Evolutionary conservation across 2,888 invertebrate species (phyloP), one percentile per base, ranked within the genome.

Genomic region (Arenicola marina): DNA sequence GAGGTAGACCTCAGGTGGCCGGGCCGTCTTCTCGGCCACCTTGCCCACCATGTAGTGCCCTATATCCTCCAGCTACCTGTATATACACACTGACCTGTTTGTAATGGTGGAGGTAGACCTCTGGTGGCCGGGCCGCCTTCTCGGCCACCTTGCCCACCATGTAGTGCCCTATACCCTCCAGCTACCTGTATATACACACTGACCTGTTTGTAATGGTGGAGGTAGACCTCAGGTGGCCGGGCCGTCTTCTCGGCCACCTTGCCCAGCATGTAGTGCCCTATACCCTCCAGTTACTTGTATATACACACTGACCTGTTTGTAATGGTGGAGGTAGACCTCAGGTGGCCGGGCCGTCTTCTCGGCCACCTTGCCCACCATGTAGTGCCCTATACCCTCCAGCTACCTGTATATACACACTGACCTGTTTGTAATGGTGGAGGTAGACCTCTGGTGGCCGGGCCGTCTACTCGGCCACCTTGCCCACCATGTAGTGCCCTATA

Each of bases 31-130:
- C 82, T 96, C 95, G 0, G 91, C 89, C 58, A 95, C 91, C 87
- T 97, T 97, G 0, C 94, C 96, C n/a, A 96, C 85, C 91, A 96
- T 94, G 78, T 95, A 96, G 81, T 93, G 92, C n/a, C n/a, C n/a
- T n/a, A n/a, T n/a, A n/a, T n/a, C n/a, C n/a, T n/a, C n/a, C n/a
- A n/a, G n/a, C n/a, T n/a, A n/a, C n/a, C n/a, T n/a, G n/a, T n/a
- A n/a, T n/a, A n/a, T n/a, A n/a, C n/a, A n/a, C n/a, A n/a, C n/a
- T n/a, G n/a, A 89, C 89, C 81, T 89, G 88, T 75, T 89, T 85
- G 80, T 95, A 96, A 84, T 92, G 90, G 70, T 89, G 88, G 51
- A 95, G 85, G 83, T 90, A 93, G 29, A 89, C 86, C 18, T 87
- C 86, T 0, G 92, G 91, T 61, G 89, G 88, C 68, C 89, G 89